Evolutionary conservation across 2,888 invertebrate species (phyloP).

Genomic region (Pristionchus japonicus): DNA sequence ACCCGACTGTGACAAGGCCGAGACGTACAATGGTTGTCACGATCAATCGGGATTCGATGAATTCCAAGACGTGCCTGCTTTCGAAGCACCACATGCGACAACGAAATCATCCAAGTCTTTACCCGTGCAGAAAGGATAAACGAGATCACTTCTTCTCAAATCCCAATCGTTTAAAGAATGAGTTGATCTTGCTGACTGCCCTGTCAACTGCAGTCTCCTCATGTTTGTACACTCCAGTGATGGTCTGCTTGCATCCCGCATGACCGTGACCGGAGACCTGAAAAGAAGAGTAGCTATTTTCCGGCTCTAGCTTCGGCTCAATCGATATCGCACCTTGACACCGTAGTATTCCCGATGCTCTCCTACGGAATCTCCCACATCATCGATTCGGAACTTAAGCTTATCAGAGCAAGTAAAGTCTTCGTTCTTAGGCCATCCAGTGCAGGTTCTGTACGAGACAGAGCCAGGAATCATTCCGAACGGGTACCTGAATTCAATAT

Average conservation of each 20-base stretch:
- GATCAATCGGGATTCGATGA: not conserved
- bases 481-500: conserved; percentile 55
- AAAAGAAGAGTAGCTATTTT: no score
- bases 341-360: conserved; percentile 71
- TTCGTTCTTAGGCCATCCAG: conserved; percentile 67
- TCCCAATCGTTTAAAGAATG: conserved; percentile 19
- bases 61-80: not conserved
- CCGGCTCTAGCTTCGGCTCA: no score
- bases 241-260: not conserved
- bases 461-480: conserved; percentile 60
- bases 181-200: conserved; percentile 14
- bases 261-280: conserved; percentile 29
- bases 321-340: conserved; percentile 56
- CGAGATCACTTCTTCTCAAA: not conserved
- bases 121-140: not conserved
- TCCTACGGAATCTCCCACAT: conserved; percentile 62
- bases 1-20: not conserved
- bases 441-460: conserved; percentile 63
- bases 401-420: conserved; percentile 68
- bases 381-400: conserved; percentile 62
- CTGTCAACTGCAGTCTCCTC: conserved; percentile 3
- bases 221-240: not conserved
- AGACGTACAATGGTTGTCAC: no score
- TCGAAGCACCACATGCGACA: not conserved
- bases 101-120: not conserved